Evolutionary conservation across 2,113 vertebrate species (phyloP).

Genomic region (Silurus glanis): DNA sequence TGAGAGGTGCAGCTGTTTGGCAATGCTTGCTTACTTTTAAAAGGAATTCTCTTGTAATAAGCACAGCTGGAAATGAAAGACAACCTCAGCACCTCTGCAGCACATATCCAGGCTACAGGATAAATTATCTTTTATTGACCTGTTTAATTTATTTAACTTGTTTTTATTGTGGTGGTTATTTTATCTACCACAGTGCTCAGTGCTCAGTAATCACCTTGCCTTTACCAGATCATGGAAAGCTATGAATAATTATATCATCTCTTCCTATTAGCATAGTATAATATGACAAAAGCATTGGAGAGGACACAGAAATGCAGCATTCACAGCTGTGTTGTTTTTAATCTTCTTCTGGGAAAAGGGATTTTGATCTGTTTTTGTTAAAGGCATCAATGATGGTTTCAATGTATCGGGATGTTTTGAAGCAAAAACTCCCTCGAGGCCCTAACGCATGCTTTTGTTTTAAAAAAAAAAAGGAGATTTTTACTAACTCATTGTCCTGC

Average conservation of each 20-base stretch:
- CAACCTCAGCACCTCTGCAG: neutral
- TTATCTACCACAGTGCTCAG: neutral
- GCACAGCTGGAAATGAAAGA: neutral
- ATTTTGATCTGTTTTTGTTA: neutral
- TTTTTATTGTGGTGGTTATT: neutral
- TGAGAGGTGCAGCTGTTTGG: neutral
- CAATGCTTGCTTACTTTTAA: neutral
- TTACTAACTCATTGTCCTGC: neutral
- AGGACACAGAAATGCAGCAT: neutral
- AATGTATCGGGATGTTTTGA: neutral
- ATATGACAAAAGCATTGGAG: neutral
- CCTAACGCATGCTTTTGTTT: neutral
- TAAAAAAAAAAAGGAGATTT: neutral
- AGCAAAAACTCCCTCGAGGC: neutral
- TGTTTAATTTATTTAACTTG: neutral
- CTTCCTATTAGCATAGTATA: neutral
- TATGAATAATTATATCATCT: neutral
- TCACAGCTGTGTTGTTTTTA: neutral
- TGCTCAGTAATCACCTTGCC: neutral
- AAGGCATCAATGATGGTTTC: neutral
- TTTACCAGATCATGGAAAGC: neutral
- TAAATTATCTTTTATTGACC: neutral
- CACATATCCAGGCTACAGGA: neutral
- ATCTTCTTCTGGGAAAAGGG: neutral
- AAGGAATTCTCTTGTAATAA: neutral